phyloP scores from a whole-genome alignment of 2,888 invertebrate genomes.

The Drosophila koepferae region DNA sequence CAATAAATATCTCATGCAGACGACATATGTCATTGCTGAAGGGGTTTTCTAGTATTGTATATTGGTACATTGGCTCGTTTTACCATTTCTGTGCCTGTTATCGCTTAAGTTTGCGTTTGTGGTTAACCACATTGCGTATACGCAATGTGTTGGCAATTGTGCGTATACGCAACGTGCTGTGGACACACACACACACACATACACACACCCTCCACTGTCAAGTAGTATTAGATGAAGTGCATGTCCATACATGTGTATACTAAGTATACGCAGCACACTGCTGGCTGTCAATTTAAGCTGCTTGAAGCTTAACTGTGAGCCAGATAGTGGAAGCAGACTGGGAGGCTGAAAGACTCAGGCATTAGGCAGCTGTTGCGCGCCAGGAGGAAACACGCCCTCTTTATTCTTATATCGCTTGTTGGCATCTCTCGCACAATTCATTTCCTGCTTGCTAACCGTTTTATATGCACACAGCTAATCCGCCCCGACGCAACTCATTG shows the following conservation, averaged over 20 bases:
- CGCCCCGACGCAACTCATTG: slow-evolving; percentile 36
- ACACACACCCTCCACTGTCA: slow-evolving; percentile 12
- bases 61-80: slow-evolving; percentile 50
- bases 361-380: slow-evolving; percentile 37
- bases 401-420: slow-evolving; percentile 20
- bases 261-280: slow-evolving; percentile 31
- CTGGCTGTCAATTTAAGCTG: slow-evolving; percentile 38
- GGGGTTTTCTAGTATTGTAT: slow-evolving; percentile 1
- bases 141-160: slow-evolving; percentile 22
- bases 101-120: slow-evolving; percentile 40
- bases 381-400: background rate
- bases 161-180: slow-evolving; percentile 10
- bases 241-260: slow-evolving; percentile 19
- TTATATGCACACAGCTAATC: slow-evolving; percentile 60
- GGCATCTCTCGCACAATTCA: slow-evolving; percentile 51
- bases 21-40: slow-evolving; percentile 45
- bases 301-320: slow-evolving; percentile 37
- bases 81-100: slow-evolving; percentile 21
- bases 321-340: background rate
- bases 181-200: too few species aligned
- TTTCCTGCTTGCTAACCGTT: slow-evolving; percentile 59
- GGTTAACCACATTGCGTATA: slow-evolving; percentile 54
- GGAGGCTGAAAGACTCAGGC: background rate
- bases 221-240: slow-evolving; percentile 21
- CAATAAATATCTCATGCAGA: slow-evolving; percentile 56